These are phyloP conservation scores for Helicoverpa armigera DNA, from an alignment of 1,140 invertebrate species.

Conservation along the genomic window DNA sequence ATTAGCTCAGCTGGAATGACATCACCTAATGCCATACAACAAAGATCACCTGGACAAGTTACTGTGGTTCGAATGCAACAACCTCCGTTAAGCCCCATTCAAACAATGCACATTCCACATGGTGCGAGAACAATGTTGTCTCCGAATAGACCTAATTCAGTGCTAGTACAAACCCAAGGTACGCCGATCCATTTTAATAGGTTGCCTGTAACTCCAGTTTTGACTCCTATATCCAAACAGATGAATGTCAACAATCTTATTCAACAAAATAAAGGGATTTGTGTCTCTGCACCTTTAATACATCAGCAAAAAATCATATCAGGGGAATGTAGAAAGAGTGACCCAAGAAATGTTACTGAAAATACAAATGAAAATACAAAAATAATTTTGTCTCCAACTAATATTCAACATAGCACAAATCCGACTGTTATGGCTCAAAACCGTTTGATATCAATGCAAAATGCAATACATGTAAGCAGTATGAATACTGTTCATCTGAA, in stretches of 20 bases:
- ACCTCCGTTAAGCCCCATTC: slow-evolving; percentile 83
- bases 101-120: slow-evolving; percentile 78
- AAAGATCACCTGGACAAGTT: slow-evolving; percentile 82
- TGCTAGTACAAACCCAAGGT: slow-evolving; percentile 81
- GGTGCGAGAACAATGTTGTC: slow-evolving; percentile 81
- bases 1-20: slow-evolving; percentile 70
- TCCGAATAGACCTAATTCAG: slow-evolving; percentile 81
- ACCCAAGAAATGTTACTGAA: slow-evolving; percentile 67
- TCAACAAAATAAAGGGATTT: slow-evolving; percentile 80
- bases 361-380: slow-evolving; percentile 74
- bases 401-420: slow-evolving; percentile 71
- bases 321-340: slow-evolving; percentile 72
- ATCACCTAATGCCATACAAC: slow-evolving; percentile 73
- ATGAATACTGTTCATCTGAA: slow-evolving; percentile 75
- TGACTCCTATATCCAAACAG: slow-evolving; percentile 86
- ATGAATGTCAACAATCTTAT: slow-evolving; percentile 84
- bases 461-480: slow-evolving; percentile 72
- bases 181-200: slow-evolving; percentile 81
- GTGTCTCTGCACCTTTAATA: slow-evolving; percentile 63
- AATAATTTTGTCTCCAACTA: slow-evolving; percentile 82
- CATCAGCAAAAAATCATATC: slow-evolving; percentile 74
- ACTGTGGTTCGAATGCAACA: slow-evolving; percentile 85
- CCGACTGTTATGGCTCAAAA: slow-evolving; percentile 82
- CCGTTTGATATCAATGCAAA: slow-evolving; percentile 81
- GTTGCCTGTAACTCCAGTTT: slow-evolving; percentile 86